Evolutionary conservation across 1,140 invertebrate species (phyloP).

Genomic region (Ceratitis capitata): DNA sequence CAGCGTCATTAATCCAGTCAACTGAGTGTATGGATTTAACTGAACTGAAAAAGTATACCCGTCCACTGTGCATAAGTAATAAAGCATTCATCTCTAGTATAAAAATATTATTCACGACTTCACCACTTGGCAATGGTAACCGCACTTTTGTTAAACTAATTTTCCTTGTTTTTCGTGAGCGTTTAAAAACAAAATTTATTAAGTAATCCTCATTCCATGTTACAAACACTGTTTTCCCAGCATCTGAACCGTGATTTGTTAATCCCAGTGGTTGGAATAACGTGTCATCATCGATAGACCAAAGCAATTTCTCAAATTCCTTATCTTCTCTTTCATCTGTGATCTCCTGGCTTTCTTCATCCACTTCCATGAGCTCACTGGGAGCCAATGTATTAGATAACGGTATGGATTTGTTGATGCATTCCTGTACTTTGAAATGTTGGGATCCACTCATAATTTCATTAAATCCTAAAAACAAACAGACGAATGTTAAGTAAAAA

Average conservation of each 20-base stretch:
- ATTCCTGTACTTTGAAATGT: neutral
- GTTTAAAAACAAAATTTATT: conserved; percentile 58
- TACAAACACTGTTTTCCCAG: conserved; percentile 54
- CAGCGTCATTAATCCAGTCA: conserved; percentile 48
- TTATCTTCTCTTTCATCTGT: conserved; percentile 42
- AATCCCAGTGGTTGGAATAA: conserved; percentile 55
- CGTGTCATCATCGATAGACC: conserved; percentile 57
- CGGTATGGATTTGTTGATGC: neutral
- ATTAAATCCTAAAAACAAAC: neutral
- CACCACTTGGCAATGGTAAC: conserved; percentile 48
- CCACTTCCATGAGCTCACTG: neutral
- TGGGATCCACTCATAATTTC: neutral
- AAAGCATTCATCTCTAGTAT: conserved; percentile 57
- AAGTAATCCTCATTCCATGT: conserved; percentile 60
- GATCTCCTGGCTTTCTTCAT: neutral
- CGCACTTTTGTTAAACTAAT: conserved; percentile 54
- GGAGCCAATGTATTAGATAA: neutral
- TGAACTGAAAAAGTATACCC: conserved; percentile 55
- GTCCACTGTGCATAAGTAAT: conserved; percentile 54
- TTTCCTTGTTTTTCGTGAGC: conserved; percentile 42
- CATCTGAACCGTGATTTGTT: conserved; percentile 50
- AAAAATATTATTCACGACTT: conserved; percentile 45
- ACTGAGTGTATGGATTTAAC: conserved; percentile 53
- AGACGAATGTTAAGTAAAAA: neutral
- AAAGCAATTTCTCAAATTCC: conserved; percentile 40